phyloP scores from a whole-genome alignment of 2,888 invertebrate species.

The Cartodere bifasciata region DNA sequence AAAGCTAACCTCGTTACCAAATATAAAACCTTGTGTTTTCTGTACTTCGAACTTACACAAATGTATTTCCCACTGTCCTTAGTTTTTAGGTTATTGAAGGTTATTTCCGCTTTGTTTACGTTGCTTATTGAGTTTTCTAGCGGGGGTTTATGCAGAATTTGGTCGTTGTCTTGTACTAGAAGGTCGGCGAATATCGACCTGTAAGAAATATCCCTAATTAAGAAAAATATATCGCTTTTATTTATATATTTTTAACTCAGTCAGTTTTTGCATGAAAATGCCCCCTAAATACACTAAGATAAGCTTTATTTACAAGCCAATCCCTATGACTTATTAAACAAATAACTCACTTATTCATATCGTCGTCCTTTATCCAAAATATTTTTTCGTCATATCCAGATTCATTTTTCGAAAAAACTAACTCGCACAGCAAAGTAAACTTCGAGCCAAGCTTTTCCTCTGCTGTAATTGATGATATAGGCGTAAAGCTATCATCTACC shows the following conservation, averaged over 20 bases:
- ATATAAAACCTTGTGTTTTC: conserved; percentile 24
- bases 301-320: no score
- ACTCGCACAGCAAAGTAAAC: conserved; percentile 29
- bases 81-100: conserved; percentile 24
- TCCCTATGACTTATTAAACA: no score
- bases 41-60: conserved; percentile 30
- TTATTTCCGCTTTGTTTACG: conserved; percentile 26
- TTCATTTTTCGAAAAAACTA: conserved; percentile 23
- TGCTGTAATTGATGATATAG: conserved; percentile 21
- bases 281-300: neutral
- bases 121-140: conserved; percentile 13
- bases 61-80: conserved; percentile 29
- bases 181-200: no score
- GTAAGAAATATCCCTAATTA: no score
- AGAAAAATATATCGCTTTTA: no score
- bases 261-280: neutral
- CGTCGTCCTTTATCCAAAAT: conserved; percentile 23
- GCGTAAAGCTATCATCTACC: conserved; percentile 25
- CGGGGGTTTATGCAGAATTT: neutral
- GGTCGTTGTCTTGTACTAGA: no score
- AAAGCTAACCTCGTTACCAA: conserved; percentile 25
- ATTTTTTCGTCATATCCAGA: conserved; percentile 26
- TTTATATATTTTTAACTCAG: no score
- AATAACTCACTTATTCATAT: no score
- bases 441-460: conserved; percentile 28